Evolutionary conservation across 1,140 invertebrate genomes (phyloP), one percentile per base, ranked within the genome.

Genomic region (Pseudomyrmex flavicornis): DNA sequence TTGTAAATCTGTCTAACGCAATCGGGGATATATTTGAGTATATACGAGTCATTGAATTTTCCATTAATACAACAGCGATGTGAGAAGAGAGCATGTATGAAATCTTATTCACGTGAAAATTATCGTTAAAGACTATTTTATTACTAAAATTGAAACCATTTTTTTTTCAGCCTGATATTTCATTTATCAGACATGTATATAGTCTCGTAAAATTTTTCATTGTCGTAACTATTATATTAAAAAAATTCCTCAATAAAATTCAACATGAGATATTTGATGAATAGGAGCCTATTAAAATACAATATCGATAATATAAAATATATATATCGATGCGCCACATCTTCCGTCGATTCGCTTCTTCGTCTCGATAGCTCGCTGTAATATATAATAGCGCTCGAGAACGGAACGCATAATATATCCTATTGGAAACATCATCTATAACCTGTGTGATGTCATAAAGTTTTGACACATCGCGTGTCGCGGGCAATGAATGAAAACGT

Each of bases 401-500:
- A n/a, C 17, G 15, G 63, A 66, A 65, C 12, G 12, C 8, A 26
- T 15, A 65, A 58, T 50, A 20, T 75, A 20, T 75, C 35, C 35
- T 4, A 54, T 76, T 3, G 12, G n/a, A 1, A 26, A 50, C 46
- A 10, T 65, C 22, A 15, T n/a, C 22, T 35, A 35, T 35, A 35
- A 35, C 35, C 35, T 35, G n/a, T n/a, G n/a, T n/a, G 35, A 5
- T 58, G n/a, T 73, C 20, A 46, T 54, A 54, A 54, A 52, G n/a
- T 7, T 1, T 44, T 52, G 48, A 66, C 7, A 22, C 12, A 35
- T 76, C n/a, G 46, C 20, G 10, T 52, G 59, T 62, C 46, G 35
- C 5, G 5, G 22, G 44, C 35, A 26, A 69, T 58, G 35, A 70
- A 70, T 79, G 22, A 79, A 79, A 70, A 48, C 1, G 54, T 48